Percentiles rank a stretch among this genome's conserved stretches.
phyloP scores from a whole-genome alignment of 2,888 invertebrate genomes.

The Drosophila affinis region DNA sequence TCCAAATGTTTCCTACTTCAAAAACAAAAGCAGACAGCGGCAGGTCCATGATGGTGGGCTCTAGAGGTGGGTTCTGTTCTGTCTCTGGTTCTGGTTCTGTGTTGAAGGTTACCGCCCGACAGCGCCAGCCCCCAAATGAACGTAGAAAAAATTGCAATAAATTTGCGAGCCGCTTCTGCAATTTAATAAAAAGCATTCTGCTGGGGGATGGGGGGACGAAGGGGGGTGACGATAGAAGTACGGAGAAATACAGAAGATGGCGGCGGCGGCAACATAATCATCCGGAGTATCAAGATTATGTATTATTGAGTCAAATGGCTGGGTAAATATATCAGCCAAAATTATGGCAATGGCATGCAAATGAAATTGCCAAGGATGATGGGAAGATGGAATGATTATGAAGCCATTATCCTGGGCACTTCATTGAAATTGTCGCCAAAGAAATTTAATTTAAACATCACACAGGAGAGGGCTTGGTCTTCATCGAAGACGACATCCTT shows the following conservation, averaged over 20 bases:
- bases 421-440: slow-evolving; percentile 52
- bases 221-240: background rate
- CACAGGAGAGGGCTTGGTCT: background rate
- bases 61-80: slow-evolving; percentile 1
- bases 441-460: slow-evolving; percentile 67
- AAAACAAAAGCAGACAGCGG: slow-evolving; percentile 74
- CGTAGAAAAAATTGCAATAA: slow-evolving; percentile 69
- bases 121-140: slow-evolving; percentile 13
- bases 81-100: background rate
- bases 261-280: slow-evolving; percentile 12
- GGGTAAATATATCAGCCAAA: slow-evolving; percentile 77
- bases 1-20: slow-evolving; percentile 75
- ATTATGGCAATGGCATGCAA: slow-evolving; percentile 83
- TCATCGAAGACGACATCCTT: slow-evolving; percentile 19
- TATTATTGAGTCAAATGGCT: slow-evolving; percentile 73
- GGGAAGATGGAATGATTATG: slow-evolving; percentile 43
- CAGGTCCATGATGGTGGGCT: background rate
- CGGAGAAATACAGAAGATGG: background rate
- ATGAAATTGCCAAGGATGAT: slow-evolving; percentile 70
- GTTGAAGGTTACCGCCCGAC: slow-evolving; percentile 18
- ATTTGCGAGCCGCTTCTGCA: slow-evolving; percentile 73
- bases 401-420: slow-evolving; percentile 46
- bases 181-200: slow-evolving; percentile 80
- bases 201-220: no score
- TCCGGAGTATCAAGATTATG: slow-evolving; percentile 55